A percentile compares a stretch with the other conserved stretches of the same genome.
Evolutionary conservation across 2,888 invertebrate species (phyloP).

Genomic region (Automeris io): DNA sequence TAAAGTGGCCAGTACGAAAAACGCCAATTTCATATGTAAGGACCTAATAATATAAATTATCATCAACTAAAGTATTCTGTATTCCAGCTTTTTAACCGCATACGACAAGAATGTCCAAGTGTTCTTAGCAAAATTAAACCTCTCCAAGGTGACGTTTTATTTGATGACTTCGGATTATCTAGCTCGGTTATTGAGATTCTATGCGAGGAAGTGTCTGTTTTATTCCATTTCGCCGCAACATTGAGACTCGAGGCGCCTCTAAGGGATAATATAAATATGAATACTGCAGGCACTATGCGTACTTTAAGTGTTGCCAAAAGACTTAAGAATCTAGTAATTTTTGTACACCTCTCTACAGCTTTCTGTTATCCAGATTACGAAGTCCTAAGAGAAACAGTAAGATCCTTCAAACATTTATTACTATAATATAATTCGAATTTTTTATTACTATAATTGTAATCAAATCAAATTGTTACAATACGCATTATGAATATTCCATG

Average conservation of each 20-base stretch:
- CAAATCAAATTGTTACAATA: not conserved
- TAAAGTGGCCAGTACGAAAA: too few species aligned
- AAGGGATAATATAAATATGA: conserved; percentile 91
- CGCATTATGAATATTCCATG: too few species aligned
- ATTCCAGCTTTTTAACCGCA: conserved; percentile 82
- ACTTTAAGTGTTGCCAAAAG: conserved; percentile 85
- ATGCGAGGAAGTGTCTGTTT: conserved; percentile 82
- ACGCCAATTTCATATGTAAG: too few species aligned
- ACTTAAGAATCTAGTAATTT: conserved; percentile 83
- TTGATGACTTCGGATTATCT: conserved; percentile 78
- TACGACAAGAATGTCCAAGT: conserved; percentile 79
- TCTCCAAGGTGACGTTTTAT: conserved; percentile 85
- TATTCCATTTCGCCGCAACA: conserved; percentile 96
- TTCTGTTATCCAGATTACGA: conserved; percentile 94
- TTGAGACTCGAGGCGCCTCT: conserved; percentile 92
- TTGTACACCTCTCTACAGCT: conserved; percentile 95
- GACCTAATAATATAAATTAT: too few species aligned
- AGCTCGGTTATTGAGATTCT: conserved; percentile 77
- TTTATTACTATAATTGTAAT: not conserved
- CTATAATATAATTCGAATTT: not conserved
- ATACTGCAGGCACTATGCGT: conserved; percentile 90
- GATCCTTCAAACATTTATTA: conserved; percentile 1
- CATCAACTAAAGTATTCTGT: conserved; percentile 6
- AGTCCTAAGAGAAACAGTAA: conserved; percentile 57
- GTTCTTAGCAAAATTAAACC: conserved; percentile 84